A percentile compares a stretch with the other conserved stretches of the same genome.
phyloP scores from a whole-genome alignment of 2,888 invertebrate species.

The Tanypteryx hageni region DNA sequence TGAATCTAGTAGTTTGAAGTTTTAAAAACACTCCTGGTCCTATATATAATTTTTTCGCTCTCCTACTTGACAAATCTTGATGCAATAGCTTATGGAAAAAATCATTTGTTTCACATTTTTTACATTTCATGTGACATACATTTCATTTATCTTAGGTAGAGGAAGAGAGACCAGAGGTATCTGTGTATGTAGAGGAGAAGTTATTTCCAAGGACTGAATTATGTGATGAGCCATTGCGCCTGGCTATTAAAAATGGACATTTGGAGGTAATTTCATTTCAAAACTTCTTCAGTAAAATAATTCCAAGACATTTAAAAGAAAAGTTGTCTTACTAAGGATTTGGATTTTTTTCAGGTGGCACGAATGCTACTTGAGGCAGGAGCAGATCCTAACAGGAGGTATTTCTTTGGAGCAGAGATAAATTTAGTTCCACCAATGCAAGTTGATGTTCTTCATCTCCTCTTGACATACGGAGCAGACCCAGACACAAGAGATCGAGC shows the following conservation, averaged over 20 bases:
- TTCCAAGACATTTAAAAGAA: background rate
- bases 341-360: conserved; percentile 76
- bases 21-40: too few relatives aligned
- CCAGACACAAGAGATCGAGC: conserved; percentile 92
- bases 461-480: conserved; percentile 91
- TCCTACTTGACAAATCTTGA: too few relatives aligned
- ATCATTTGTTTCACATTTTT: too few relatives aligned
- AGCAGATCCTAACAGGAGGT: conserved; percentile 92
- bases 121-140: too few relatives aligned
- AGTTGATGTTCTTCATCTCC: conserved; percentile 86
- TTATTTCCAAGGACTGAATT: conserved; percentile 71
- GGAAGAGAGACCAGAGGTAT: conserved; percentile 34
- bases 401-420: conserved; percentile 92
- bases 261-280: conserved; percentile 76
- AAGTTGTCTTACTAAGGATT: conserved; percentile 47
- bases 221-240: conserved; percentile 90
- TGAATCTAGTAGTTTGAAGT: too few relatives aligned
- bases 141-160: background rate
- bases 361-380: conserved; percentile 87
- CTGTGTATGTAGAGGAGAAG: conserved; percentile 69
- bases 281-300: background rate
- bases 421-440: conserved; percentile 88
- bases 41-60: too few relatives aligned
- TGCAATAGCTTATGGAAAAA: too few relatives aligned
- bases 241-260: conserved; percentile 92